Conservation (phyloP, 1,140 invertebrate genomes). For the Eriocheir sinensis region DNA sequence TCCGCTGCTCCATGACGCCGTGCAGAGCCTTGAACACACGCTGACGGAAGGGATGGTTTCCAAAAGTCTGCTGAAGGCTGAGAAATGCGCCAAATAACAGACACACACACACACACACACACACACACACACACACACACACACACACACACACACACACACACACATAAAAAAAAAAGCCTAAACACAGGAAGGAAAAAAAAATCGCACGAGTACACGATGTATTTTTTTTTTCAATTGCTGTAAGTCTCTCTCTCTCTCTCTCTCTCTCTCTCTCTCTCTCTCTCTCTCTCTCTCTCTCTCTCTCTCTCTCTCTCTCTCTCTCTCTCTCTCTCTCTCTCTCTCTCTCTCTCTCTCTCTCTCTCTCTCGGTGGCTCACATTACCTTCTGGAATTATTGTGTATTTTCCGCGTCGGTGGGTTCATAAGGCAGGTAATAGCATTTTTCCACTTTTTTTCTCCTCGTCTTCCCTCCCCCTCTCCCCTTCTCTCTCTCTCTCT, state of each 20-base stretch:
- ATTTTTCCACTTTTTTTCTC: not conserved
- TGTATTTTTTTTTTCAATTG: no score
- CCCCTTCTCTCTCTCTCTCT: not conserved
- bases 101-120: not conserved
- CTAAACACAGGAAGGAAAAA: no score
- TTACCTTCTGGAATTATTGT: not conserved
- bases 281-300: not conserved
- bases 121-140: not conserved
- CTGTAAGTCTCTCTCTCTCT: no score
- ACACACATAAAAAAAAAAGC: not conserved
- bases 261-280: no score
- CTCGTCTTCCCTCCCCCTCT: not conserved
- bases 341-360: slow-evolving; percentile 17
- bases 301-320: not conserved
- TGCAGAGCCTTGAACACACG: no score
- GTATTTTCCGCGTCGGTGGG: not conserved
- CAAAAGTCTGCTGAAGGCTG: no score
- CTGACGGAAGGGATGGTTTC: no score
- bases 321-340: slow-evolving; percentile 17
- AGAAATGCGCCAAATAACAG: no score
- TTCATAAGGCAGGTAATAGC: not conserved
- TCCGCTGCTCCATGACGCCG: no score
- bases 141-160: not conserved
- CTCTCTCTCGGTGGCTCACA: not conserved
- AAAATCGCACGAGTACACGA: no score